phyloP scores from a whole-genome alignment of 2,888 invertebrate genomes.

The Drosophila fulvimacula region DNA sequence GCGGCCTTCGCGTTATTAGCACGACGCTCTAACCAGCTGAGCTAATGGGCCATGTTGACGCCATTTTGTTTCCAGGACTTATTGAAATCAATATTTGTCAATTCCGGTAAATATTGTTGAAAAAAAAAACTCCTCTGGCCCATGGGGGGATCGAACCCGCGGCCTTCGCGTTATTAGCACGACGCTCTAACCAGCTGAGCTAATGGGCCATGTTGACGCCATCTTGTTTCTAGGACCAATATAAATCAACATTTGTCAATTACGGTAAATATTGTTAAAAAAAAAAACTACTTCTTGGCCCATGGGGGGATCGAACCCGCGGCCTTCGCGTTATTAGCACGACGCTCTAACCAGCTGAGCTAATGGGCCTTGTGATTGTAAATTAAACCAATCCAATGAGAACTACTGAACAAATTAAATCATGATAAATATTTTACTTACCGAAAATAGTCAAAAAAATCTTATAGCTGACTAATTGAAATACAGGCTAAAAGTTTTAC shows the following conservation, averaged over 20 bases:
- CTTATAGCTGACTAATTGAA: neutral
- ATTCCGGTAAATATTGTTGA: conserved; percentile 19
- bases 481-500: conserved; percentile 20
- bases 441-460: conserved; percentile 3
- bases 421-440: conserved; percentile 21
- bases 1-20: conserved; percentile 85
- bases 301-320: conserved; percentile 85
- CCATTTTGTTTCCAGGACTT: too few species aligned
- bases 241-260: neutral
- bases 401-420: neutral
- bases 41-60: conserved; percentile 83
- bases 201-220: conserved; percentile 81
- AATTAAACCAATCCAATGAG: rapidly evolving
- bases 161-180: conserved; percentile 86
- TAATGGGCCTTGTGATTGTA: conserved; percentile 81
- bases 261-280: neutral
- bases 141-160: conserved; percentile 85
- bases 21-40: conserved; percentile 85
- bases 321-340: conserved; percentile 85
- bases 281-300: conserved; percentile 69
- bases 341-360: conserved; percentile 86
- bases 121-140: conserved; percentile 64
- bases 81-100: too few species aligned
- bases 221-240: conserved; percentile 6
- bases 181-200: conserved; percentile 85